Base-by-base conservation (phyloP, 2,888 invertebrate genomes). In the Brachyptera putata region DNA sequence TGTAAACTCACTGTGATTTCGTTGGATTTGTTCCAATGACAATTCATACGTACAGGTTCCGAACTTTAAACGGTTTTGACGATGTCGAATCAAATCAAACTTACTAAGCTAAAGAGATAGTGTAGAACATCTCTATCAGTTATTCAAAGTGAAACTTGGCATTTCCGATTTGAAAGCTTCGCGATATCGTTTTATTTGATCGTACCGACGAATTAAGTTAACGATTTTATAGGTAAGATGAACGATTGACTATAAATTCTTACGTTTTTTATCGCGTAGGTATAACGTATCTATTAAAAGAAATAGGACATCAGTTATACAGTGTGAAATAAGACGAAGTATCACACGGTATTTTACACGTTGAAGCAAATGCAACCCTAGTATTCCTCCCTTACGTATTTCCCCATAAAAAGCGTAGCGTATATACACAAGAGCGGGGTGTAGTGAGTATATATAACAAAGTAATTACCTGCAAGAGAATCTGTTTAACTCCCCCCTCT, bases 21-120 rank as follows among this genome's bases (percentile, higher is more conserved):
- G 26, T 30, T 37, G 60, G 60, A 60, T 60, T 60, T 60, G 60
- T 57, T 57, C 57, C 60, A 60, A 59, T 59, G 56, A 41, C 55
- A 55, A 30, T 57, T 57, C 50, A 53, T 22, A 13, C 21, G 48
- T 57, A 57, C 49, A 37, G 26, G 49, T 53, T 58, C 49, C 41
- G 7, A 49, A 60, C 49, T 60, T 60, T 60, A 60, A 60, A 56
- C 60, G 56, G 41, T 57, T 60, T 46, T 48, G 37, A 56, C 46
- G 37, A 53, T 21, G 21, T 41, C 25, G 56, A 57, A 60, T 60
- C 60, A 50, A 60, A 60, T 60, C 57, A 60, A 60, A 60, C 18
- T 60, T 60, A 39, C 39, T 30, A 60, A 53, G 53, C 53, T 53
- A 36, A 34, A 3, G 26, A 16, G 49, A 50, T 26, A n/a, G 5